Evolutionary conservation across 1,140 invertebrate genomes (phyloP).

Genomic region (Helicorthomorpha holstii): DNA sequence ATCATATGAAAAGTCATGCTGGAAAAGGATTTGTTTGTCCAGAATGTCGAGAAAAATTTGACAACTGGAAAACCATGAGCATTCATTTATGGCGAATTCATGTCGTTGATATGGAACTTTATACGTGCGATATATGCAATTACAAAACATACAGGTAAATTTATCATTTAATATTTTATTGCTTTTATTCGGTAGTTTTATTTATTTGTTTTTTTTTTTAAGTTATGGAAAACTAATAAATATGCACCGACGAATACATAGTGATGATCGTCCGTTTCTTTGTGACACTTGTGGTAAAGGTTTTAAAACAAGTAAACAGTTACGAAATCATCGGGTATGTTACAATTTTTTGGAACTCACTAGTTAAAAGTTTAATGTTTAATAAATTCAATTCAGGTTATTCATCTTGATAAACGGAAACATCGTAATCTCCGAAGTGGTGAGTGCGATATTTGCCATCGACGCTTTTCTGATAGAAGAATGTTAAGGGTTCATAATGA

Average conservation of each 20-base stretch:
- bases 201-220: neutral
- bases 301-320: conserved; percentile 57
- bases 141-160: conserved; percentile 19
- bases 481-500: conserved; percentile 17
- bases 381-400: conserved; percentile 5
- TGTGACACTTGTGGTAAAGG: conserved; percentile 46
- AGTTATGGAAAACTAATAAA: conserved; percentile 20
- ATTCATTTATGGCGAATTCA: conserved; percentile 29
- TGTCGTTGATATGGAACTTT: conserved; percentile 27
- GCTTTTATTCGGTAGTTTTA: conserved; percentile 2
- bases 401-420: conserved; percentile 13
- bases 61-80: conserved; percentile 23
- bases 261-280: conserved; percentile 34
- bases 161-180: neutral
- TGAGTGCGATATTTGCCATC: conserved; percentile 12
- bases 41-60: conserved; percentile 40
- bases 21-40: conserved; percentile 37
- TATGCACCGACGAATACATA: conserved; percentile 44
- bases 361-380: too few species aligned
- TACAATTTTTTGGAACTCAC: conserved; percentile 10
- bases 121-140: conserved; percentile 26
- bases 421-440: conserved; percentile 6
- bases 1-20: conserved; percentile 41
- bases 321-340: conserved; percentile 35
- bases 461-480: conserved; percentile 9